A percentile compares a stretch with the other conserved stretches of the same genome.
phyloP scores from a whole-genome alignment of 2,888 invertebrate species.

The Meghimatium bilineatum region DNA sequence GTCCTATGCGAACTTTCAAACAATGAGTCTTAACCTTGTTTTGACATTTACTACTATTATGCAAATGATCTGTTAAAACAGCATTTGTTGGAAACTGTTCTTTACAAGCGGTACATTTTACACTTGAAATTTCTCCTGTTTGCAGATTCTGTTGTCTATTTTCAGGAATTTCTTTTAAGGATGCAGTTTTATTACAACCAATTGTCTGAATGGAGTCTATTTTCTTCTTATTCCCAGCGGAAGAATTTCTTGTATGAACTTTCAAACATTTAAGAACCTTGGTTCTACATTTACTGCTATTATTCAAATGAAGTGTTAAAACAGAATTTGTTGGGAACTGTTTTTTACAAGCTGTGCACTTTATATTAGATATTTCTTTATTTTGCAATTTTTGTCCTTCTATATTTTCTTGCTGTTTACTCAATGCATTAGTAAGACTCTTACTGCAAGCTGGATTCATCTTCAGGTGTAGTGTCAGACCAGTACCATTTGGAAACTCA shows the following conservation, averaged over 20 bases:
- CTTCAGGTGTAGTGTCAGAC: background rate
- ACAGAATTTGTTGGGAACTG: slow-evolving; percentile 21
- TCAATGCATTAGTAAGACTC: background rate
- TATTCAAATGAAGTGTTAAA: slow-evolving; percentile 24
- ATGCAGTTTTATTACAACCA: background rate
- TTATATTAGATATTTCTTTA: background rate
- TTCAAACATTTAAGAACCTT: background rate
- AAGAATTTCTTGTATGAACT: background rate
- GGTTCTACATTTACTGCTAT: slow-evolving; percentile 2
- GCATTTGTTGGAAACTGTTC: slow-evolving; percentile 24
- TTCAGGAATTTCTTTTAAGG: too few relatives aligned
- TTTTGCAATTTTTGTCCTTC: background rate
- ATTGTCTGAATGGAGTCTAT: background rate
- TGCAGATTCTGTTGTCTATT: background rate
- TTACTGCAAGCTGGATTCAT: slow-evolving; percentile 13
- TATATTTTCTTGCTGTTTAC: background rate
- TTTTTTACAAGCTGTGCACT: slow-evolving; percentile 14
- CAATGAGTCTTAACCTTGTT: background rate
- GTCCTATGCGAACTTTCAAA: background rate
- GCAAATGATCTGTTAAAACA: slow-evolving; percentile 16
- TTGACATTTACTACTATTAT: slow-evolving; percentile 7
- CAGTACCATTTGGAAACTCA: background rate
- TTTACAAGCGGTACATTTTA: slow-evolving; percentile 16
- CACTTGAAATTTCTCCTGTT: background rate
- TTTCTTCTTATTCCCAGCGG: background rate